Base-by-base conservation (phyloP, 92 coral and sea anemone genomes). In the Blastomussa wellsi region DNA sequence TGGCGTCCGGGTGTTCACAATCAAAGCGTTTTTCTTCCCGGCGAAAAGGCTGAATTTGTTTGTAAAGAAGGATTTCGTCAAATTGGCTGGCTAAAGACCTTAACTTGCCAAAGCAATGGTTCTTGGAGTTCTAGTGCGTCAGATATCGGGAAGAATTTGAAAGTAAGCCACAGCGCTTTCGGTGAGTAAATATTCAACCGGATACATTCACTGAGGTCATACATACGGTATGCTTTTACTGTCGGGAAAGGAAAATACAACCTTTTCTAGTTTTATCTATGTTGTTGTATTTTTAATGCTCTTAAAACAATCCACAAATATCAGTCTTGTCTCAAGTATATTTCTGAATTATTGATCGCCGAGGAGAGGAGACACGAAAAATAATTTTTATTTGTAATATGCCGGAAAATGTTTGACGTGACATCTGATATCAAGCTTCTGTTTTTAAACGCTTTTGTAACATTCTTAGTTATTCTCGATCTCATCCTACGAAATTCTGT, bases 31-130 rank as follows among this genome's bases (percentile, higher is more conserved):
- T 84, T 84, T 42, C 41, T 39, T 9, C 88, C 88, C 42, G 88
- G 88, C 76, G 82, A 84, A 47, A 77, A 65, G 48, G 88, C 82
- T 55, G 88, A 60, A 65, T 84, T 84, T 33, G 82, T 84, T 16
- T 84, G 88, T 36, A 84, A 49, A 5, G 51, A 42, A 64, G 82
- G 82, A 37, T 84, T 59, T 64, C 81, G 88, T 2, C 88, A 84
- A 52, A 32, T 76, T 15, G 82, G 88, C 22, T 84, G 82, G 88
- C 76, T 76, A 59, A 15, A 65, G 36, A 60, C 74, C 28, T 35
- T 84, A 22, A 65, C 75, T 29, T 84, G 88, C 13, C 66, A 76
- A 64, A 42, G 0, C 2, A 39, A 84, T 14, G 88, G 82, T 8
- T 76, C 24, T 10, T 84, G 88, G 88, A 32, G 12, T 38, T 31